phyloP scores from a whole-genome alignment of 1,140 invertebrate genomes.

The Geopemphigus sp. region DNA sequence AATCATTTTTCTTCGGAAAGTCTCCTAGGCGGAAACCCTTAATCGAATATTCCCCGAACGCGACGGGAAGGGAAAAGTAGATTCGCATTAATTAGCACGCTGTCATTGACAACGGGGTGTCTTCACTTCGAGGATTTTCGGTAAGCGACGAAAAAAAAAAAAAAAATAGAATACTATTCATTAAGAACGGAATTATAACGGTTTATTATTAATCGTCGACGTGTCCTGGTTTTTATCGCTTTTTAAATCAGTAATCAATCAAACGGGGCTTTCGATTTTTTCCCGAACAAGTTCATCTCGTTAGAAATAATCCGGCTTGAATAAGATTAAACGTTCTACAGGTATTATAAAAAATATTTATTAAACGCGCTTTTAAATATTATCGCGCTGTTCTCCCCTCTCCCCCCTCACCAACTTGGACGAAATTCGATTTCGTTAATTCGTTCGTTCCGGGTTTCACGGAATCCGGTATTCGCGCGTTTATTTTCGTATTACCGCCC shows the following conservation, averaged over 20 bases:
- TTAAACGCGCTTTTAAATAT: conserved; percentile 8
- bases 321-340: conserved; percentile 35
- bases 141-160: conserved; percentile 44
- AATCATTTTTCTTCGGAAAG: conserved; percentile 39
- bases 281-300: conserved; percentile 32
- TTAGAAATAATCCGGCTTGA: conserved; percentile 35
- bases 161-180: conserved; percentile 23
- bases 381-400: not conserved
- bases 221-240: conserved; percentile 34
- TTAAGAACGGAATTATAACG: conserved; percentile 46
- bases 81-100: conserved; percentile 48
- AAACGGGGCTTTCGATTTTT: conserved; percentile 36
- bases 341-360: conserved; percentile 38
- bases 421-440: not conserved
- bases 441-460: too few species aligned
- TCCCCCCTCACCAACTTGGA: too few species aligned
- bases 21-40: conserved; percentile 9
- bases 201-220: conserved; percentile 47
- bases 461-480: too few species aligned
- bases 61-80: not conserved
- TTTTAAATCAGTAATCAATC: conserved; percentile 49
- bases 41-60: conserved; percentile 32
- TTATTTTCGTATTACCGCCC: too few species aligned
- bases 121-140: conserved; percentile 41
- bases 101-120: conserved; percentile 48